Percentiles rank a stretch among this genome's conserved stretches.
phyloP scores from a whole-genome alignment of 2,888 invertebrate species.

The Pachydiplax longipennis region DNA sequence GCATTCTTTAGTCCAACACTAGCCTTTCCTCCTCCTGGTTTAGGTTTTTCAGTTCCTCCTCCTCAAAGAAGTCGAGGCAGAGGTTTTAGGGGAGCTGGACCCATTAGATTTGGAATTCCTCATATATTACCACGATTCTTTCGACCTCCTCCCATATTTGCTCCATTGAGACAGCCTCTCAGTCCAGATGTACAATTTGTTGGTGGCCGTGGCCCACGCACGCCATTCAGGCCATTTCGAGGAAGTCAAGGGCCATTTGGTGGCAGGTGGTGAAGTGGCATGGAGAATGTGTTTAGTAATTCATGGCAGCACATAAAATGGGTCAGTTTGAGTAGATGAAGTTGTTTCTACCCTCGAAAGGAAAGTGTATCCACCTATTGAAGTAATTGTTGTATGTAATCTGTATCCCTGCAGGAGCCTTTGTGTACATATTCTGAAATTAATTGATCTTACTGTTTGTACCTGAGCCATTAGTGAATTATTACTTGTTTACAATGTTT shows the following conservation, averaged over 20 bases:
- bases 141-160: constrained; percentile 11
- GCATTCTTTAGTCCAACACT: not conserved
- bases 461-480: constrained; percentile 40
- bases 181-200: constrained; percentile 38
- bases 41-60: constrained; percentile 23
- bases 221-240: constrained; percentile 20
- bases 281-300: not conserved
- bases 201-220: constrained; percentile 11
- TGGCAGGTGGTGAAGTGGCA: constrained; percentile 35
- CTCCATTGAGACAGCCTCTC: constrained; percentile 13
- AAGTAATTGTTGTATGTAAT: constrained; percentile 24
- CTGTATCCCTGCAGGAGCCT: constrained; percentile 29
- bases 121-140: constrained; percentile 17
- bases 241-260: constrained; percentile 28
- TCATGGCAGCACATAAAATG: constrained; percentile 18
- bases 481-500: constrained; percentile 33
- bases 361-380: constrained; percentile 31
- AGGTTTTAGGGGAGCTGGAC: constrained; percentile 6
- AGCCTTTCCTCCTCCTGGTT: constrained; percentile 34
- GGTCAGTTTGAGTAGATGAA: constrained; percentile 22
- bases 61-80: constrained; percentile 15
- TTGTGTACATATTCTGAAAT: constrained; percentile 37
- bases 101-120: constrained; percentile 26
- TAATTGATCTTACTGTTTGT: constrained; percentile 45
- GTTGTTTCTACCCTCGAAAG: constrained; percentile 23